Percentiles rank a stretch among this genome's conserved stretches.
phyloP scores from a whole-genome alignment of 2,797 vertebrate genomes.

The Decapterus maruadsi region DNA sequence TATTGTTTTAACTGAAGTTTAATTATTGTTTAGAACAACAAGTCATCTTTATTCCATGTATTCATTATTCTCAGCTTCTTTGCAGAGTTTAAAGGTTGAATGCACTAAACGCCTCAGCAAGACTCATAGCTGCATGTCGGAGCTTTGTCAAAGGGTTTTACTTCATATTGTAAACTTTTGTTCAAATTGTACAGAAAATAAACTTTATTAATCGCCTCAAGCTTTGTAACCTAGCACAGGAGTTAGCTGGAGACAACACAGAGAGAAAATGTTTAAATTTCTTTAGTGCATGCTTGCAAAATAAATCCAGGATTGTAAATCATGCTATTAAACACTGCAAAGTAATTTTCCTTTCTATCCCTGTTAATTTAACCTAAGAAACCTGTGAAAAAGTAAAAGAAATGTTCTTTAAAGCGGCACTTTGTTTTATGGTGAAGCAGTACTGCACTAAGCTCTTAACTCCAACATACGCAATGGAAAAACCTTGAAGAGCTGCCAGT shows the following conservation, averaged over 20 bases:
- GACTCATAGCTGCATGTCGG: neutral
- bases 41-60: neutral
- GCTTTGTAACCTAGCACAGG: no score
- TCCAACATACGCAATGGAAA: neutral
- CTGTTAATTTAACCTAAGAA: neutral
- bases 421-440: neutral
- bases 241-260: neutral
- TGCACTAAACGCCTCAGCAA: neutral
- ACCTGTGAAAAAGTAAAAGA: neutral
- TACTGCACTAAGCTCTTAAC: neutral
- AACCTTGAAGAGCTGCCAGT: slow-evolving; percentile 32
- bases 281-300: neutral
- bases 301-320: neutral
- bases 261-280: no score
- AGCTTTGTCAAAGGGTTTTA: neutral
- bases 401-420: neutral
- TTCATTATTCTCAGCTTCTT: neutral
- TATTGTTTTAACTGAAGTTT: no score
- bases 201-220: neutral
- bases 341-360: neutral
- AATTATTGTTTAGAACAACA: neutral
- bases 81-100: neutral
- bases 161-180: neutral
- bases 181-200: neutral
- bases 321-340: neutral